Evolutionary conservation across 2,113 vertebrate genomes (phyloP).

Genomic region (Erythrocercus mccallii): DNA sequence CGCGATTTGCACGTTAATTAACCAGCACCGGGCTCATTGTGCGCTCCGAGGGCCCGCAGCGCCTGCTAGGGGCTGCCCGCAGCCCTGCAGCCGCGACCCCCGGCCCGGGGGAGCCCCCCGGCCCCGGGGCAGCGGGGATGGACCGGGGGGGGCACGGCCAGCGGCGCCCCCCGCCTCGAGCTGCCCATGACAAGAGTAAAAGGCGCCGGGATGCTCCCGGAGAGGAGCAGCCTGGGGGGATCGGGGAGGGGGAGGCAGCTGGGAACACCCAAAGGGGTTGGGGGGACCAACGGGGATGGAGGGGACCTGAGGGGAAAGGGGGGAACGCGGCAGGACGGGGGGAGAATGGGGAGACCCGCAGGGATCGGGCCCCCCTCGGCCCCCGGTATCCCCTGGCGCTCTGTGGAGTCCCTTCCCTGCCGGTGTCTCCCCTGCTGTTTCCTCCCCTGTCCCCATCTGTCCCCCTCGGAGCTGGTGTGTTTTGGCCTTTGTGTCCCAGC

Average conservation of each 20-base stretch:
- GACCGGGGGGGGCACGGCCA: neutral
- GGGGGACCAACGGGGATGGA: neutral
- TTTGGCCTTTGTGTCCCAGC: slow-evolving; percentile 84
- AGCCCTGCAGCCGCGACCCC: neutral
- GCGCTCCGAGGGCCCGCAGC: slow-evolving; percentile 70
- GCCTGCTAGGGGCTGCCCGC: slow-evolving; percentile 73
- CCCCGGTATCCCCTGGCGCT: neutral
- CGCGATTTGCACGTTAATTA: slow-evolving; percentile 97
- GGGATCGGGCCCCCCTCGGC: neutral
- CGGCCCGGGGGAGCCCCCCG: neutral
- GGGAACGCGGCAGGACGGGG: no score
- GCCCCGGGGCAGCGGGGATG: neutral
- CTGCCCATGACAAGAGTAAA: neutral
- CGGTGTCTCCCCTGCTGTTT: neutral
- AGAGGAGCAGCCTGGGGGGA: neutral
- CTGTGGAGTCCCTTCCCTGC: slow-evolving; percentile 12
- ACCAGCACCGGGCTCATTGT: slow-evolving; percentile 77
- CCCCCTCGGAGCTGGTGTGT: slow-evolving; percentile 75
- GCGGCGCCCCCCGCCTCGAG: neutral
- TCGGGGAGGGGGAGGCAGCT: neutral
- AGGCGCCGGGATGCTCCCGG: neutral
- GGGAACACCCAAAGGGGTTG: neutral
- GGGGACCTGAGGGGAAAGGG: neutral
- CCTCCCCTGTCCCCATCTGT: slow-evolving; percentile 83
- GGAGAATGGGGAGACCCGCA: neutral